Percentiles rank a stretch among this genome's conserved stretches.
Conservation (phyloP, 2,113 vertebrate species). For the Brachyistius frenatus region DNA sequence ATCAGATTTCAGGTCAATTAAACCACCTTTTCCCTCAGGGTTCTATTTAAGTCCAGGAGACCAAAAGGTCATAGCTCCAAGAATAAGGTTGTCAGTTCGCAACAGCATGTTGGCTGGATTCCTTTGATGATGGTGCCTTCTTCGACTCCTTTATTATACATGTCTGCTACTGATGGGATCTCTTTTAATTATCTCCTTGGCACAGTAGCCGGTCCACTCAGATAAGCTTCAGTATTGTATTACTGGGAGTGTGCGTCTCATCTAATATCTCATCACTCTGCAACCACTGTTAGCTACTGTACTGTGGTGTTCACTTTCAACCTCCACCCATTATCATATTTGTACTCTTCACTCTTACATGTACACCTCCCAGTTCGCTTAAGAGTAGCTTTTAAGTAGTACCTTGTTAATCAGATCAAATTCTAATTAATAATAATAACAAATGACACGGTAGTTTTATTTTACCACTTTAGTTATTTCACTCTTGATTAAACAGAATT, state of each 20-base stretch:
- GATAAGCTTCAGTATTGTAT: slow-evolving; percentile 77
- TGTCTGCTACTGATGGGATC: slow-evolving; percentile 62
- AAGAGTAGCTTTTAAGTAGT: background rate
- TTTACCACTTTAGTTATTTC: background rate
- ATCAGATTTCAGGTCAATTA: slow-evolving; percentile 68
- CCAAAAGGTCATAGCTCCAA: slow-evolving; percentile 69
- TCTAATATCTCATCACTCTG: slow-evolving; percentile 65
- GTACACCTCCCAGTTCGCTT: background rate
- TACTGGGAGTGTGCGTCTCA: slow-evolving; percentile 56
- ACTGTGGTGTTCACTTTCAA: slow-evolving; percentile 65
- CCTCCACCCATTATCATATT: slow-evolving; percentile 53
- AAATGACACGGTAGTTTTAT: background rate
- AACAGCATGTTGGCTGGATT: slow-evolving; percentile 57
- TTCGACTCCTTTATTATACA: slow-evolving; percentile 37
- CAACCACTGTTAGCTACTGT: slow-evolving; percentile 61
- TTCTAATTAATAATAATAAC: slow-evolving; percentile 9
- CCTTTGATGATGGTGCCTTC: slow-evolving; percentile 59
- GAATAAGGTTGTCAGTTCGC: slow-evolving; percentile 74
- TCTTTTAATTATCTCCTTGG: slow-evolving; percentile 74
- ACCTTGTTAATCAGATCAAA: slow-evolving; percentile 38
- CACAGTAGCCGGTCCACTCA: slow-evolving; percentile 61
- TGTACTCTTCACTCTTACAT: slow-evolving; percentile 23
- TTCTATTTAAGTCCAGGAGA: slow-evolving; percentile 63
- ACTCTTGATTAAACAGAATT: slow-evolving; percentile 5
- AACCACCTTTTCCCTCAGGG: slow-evolving; percentile 52